phyloP scores from a whole-genome alignment of 2,113 vertebrate genomes.

The Gavia stellata region DNA sequence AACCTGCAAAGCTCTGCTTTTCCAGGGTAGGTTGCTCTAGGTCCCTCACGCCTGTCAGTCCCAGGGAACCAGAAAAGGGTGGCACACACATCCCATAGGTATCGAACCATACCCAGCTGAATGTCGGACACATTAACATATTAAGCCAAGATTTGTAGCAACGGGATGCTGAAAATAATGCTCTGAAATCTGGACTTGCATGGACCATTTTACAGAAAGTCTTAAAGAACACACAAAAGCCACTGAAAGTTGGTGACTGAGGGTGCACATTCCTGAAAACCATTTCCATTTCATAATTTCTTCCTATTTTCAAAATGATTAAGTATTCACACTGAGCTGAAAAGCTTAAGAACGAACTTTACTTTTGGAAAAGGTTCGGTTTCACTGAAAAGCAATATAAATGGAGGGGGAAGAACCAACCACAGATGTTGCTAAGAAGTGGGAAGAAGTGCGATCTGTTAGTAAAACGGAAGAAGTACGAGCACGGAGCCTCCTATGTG shows the following conservation, averaged over 20 bases:
- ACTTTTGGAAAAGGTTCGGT: background rate
- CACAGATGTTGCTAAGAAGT: background rate
- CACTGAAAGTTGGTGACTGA: background rate
- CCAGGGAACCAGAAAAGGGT: background rate
- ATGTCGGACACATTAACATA: fast-evolving
- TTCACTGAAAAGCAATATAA: background rate
- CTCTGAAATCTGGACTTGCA: background rate
- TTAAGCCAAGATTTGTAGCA: background rate
- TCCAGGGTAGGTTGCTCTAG: background rate
- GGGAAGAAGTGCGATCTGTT: background rate
- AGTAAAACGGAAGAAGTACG: background rate
- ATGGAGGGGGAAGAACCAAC: background rate
- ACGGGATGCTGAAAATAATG: background rate
- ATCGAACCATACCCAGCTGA: fast-evolving
- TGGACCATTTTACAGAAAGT: background rate
- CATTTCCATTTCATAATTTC: background rate
- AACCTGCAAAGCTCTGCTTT: background rate
- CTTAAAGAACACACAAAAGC: background rate
- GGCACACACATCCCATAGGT: background rate
- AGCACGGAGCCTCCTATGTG: background rate
- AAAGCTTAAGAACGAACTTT: background rate
- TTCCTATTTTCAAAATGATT: background rate
- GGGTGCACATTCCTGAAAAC: background rate
- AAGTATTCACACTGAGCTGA: background rate
- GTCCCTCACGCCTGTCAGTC: background rate